Base-by-base conservation (phyloP, 2,888 invertebrate genomes). In the Brachypterus glaber region DNA sequence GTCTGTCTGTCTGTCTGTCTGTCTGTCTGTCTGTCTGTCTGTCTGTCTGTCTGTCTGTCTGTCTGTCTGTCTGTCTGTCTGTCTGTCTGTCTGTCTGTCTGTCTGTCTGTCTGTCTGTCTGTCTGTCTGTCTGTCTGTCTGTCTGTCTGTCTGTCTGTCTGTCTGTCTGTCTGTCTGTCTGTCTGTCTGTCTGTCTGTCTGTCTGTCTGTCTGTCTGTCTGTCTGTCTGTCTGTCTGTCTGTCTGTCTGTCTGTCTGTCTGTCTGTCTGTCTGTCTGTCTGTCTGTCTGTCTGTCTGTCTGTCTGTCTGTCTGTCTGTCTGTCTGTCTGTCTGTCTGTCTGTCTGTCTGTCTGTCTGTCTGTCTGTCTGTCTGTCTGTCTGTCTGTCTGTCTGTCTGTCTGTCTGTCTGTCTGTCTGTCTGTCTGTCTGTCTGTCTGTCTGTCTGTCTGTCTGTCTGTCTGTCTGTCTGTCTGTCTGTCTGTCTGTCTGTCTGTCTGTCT, bases 1-100 rank as follows among this genome's bases (percentile, higher is more conserved):
- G 24, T 21, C 24, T 21, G 24, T 21, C 24, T 21, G 24, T 21
- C 24, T 21, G 24, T 21, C 24, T 21, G 24, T 21, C 24, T 21
- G 24, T 21, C 24, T 21, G 24, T 21, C 24, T 21, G 24, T 21
- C 24, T 21, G 24, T 21, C 24, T 21, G 24, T 21, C 24, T 21
- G 24, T 21, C 24, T 21, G 24, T 21, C 24, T 21, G 24, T 21
- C 24, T 21, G 24, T 21, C 24, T 21, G 24, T 21, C 24, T 21
- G 24, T 21, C 24, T 21, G 24, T 21, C 24, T 21, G 24, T 21
- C 24, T 21, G 24, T 21, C 24, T 21, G 24, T 21, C 24, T 21
- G 24, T 21, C 24, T 21, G 24, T 21, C 24, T 21, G 24, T 21
- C 24, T 21, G 24, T 21, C 24, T 21, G 24, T 21, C 24, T 21